These are phyloP conservation scores for Brachypteracias leptosomus DNA, from an alignment of 2,113 vertebrate genomes.

Conservation along the genomic window DNA sequence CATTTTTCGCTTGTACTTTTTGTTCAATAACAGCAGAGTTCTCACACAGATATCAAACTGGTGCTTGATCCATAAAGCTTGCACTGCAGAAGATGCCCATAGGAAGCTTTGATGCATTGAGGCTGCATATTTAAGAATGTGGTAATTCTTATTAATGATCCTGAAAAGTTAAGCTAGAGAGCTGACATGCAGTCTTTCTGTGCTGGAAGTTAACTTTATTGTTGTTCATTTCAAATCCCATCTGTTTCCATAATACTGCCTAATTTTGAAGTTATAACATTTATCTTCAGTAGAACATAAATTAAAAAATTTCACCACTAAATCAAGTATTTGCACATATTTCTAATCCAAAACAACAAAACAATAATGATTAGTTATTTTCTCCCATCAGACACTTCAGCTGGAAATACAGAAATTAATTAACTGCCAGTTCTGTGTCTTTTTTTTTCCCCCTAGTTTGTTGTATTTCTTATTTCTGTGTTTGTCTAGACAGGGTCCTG, in stretches of 20 bases:
- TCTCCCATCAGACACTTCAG: conserved; percentile 10
- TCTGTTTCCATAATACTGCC: conserved; percentile 57
- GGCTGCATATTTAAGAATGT: conserved; percentile 41
- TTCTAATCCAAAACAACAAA: conserved; percentile 29
- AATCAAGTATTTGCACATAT: conserved; percentile 56
- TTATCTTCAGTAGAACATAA: conserved; percentile 52
- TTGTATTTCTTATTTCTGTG: neutral
- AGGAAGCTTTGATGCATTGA: conserved; percentile 13
- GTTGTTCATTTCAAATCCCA: conserved; percentile 66
- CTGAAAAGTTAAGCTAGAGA: conserved; percentile 40
- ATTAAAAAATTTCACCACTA: conserved; percentile 37
- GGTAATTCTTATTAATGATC: conserved; percentile 59
- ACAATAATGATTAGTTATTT: conserved; percentile 49
- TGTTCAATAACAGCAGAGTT: neutral
- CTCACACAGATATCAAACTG: neutral
- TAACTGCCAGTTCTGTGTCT: neutral
- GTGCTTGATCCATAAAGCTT: neutral
- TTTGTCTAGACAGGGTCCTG: neutral
- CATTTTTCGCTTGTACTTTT: neutral
- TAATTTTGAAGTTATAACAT: conserved; percentile 60
- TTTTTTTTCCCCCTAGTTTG: neutral
- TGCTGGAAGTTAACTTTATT: conserved; percentile 65
- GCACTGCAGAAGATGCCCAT: neutral
- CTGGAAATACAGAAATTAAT: conserved; percentile 31
- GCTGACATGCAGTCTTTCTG: conserved; percentile 36